phyloP scores from a whole-genome alignment of 2,888 invertebrate genomes.

The Campoletis raptor region DNA sequence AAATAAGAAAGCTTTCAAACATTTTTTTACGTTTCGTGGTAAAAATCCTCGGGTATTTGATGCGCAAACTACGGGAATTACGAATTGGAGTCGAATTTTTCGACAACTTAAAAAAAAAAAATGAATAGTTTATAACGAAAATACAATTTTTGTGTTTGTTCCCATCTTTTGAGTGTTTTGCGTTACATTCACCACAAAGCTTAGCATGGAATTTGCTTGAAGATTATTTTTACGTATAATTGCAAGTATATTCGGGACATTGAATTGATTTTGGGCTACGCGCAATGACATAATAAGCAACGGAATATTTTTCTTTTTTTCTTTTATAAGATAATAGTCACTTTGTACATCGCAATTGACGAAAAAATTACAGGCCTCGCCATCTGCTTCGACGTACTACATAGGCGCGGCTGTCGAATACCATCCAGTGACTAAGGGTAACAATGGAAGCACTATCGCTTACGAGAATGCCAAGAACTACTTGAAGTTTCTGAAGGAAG shows the following conservation, averaged over 20 bases:
- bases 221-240: neutral
- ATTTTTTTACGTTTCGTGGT: too few species aligned
- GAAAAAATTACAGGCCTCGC: slow-evolving; percentile 79
- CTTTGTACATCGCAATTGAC: slow-evolving; percentile 6
- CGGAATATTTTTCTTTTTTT: neutral
- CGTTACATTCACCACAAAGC: neutral
- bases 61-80: too few species aligned
- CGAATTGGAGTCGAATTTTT: too few species aligned
- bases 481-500: slow-evolving; percentile 83
- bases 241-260: neutral
- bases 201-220: neutral
- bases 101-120: too few species aligned
- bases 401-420: slow-evolving; percentile 89
- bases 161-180: too few species aligned
- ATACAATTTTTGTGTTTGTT: too few species aligned
- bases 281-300: neutral
- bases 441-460: slow-evolving; percentile 65
- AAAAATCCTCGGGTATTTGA: neutral
- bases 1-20: too few species aligned
- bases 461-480: slow-evolving; percentile 83
- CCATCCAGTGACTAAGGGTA: slow-evolving; percentile 80
- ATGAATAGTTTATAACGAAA: too few species aligned
- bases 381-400: slow-evolving; percentile 85
- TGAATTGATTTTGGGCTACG: neutral
- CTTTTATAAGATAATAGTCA: neutral